Evolutionary conservation across 1,140 invertebrate species (phyloP).

Genomic region (Sinonovacula constricta): DNA sequence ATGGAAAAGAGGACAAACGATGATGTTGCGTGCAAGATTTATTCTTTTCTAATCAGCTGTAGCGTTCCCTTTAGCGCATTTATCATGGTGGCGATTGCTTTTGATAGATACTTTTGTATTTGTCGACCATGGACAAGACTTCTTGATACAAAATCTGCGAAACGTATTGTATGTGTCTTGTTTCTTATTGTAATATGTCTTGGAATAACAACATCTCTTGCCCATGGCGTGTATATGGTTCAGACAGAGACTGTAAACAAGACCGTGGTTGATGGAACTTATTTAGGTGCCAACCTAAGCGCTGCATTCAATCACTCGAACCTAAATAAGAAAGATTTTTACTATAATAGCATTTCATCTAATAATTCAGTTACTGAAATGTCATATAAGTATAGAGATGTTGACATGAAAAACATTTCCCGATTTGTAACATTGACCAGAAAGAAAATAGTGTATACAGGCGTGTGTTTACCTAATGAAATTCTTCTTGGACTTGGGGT

Average conservation of each 20-base stretch:
- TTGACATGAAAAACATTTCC: neutral
- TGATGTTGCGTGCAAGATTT: slow-evolving; percentile 73
- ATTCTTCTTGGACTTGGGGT: slow-evolving; percentile 55
- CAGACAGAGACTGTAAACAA: neutral
- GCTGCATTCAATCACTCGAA: neutral
- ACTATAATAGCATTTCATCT: no score
- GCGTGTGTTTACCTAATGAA: slow-evolving; percentile 55
- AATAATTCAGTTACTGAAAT: no score
- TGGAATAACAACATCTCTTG: slow-evolving; percentile 69
- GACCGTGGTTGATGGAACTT: neutral
- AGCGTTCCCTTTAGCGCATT: slow-evolving; percentile 76
- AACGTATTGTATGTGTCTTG: slow-evolving; percentile 65
- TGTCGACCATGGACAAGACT: slow-evolving; percentile 75
- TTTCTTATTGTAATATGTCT: slow-evolving; percentile 66
- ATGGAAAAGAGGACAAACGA: slow-evolving; percentile 56
- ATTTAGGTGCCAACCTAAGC: neutral
- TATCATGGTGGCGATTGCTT: slow-evolving; percentile 77
- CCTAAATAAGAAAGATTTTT: no score
- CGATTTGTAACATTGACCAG: neutral
- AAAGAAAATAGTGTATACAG: slow-evolving; percentile 10
- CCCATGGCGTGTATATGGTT: slow-evolving; percentile 64
- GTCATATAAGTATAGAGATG: neutral
- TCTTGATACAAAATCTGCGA: slow-evolving; percentile 69
- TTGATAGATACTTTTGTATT: slow-evolving; percentile 78
- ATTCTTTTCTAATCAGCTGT: slow-evolving; percentile 74